Evolutionary conservation across 2,113 vertebrate genomes (phyloP).

Genomic region (Urocitellus parryii): DNA sequence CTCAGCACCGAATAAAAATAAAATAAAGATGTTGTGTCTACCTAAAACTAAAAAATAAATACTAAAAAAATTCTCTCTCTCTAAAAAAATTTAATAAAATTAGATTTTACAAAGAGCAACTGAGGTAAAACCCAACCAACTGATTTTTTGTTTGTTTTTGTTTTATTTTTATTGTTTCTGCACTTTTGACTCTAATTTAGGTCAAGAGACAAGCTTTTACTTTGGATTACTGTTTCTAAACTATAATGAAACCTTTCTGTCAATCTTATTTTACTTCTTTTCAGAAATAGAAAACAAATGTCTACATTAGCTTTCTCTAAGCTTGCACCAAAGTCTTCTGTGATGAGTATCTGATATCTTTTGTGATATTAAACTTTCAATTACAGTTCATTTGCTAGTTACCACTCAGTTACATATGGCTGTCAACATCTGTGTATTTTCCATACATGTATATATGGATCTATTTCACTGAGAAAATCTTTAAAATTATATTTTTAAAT

Average conservation of each 20-base stretch:
- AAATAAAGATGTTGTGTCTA: no score
- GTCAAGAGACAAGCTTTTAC: neutral
- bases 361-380: neutral
- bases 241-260: neutral
- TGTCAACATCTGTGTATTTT: neutral
- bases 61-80: no score
- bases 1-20: no score
- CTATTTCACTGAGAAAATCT: slow-evolving; percentile 45
- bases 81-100: neutral
- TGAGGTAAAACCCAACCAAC: neutral
- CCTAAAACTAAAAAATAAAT: no score
- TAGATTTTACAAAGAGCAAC: neutral
- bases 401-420: neutral
- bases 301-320: slow-evolving; percentile 13
- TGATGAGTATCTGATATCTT: neutral
- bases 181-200: neutral
- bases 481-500: slow-evolving; percentile 32
- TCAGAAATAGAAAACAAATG: slow-evolving; percentile 18
- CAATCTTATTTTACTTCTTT: slow-evolving; percentile 25
- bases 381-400: neutral
- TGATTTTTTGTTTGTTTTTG: neutral
- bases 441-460: neutral
- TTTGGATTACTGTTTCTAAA: slow-evolving; percentile 30
- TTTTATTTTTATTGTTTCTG: slow-evolving; percentile 27
- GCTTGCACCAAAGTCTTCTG: neutral